Evolutionary conservation across 2,113 vertebrate genomes (phyloP).

Genomic region (Eublepharis macularius): DNA sequence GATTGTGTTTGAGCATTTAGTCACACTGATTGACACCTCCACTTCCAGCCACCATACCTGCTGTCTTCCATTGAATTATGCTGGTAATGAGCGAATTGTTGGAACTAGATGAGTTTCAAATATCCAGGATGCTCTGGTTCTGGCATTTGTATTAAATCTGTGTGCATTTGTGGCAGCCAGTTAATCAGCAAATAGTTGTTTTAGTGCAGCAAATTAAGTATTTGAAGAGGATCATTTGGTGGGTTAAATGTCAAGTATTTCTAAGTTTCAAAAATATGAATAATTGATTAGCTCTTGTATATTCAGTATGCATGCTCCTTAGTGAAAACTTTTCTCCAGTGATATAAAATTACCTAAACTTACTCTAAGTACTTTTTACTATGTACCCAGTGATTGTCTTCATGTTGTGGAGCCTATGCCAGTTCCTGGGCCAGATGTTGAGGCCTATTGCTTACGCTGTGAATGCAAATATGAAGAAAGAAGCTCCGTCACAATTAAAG

Average conservation of each 20-base stretch:
- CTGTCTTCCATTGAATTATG: not conserved
- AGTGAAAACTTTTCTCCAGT: not conserved
- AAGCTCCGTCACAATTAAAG: slow-evolving; percentile 97
- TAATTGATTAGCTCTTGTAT: not conserved
- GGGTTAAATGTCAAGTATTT: slow-evolving; percentile 9
- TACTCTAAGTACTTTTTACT: slow-evolving; percentile 26
- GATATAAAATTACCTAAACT: slow-evolving; percentile 22
- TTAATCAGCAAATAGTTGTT: not conserved
- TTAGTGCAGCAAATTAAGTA: not conserved
- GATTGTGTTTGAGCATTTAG: not conserved
- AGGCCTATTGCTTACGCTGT: slow-evolving; percentile 96
- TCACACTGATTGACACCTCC: no score
- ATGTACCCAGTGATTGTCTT: slow-evolving; percentile 84
- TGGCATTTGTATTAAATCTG: not conserved
- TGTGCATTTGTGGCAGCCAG: not conserved
- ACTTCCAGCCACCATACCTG: not conserved
- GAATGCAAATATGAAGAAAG: slow-evolving; percentile 99
- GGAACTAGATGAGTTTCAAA: not conserved
- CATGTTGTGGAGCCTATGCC: slow-evolving; percentile 97
- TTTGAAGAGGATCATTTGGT: not conserved
- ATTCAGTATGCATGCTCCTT: not conserved
- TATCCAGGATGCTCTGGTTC: not conserved
- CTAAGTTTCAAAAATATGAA: not conserved
- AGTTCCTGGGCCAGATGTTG: slow-evolving; percentile 92
- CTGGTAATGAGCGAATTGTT: not conserved